phyloP scores from a whole-genome alignment of 1,140 invertebrate species.

The Augochlora pura region DNA sequence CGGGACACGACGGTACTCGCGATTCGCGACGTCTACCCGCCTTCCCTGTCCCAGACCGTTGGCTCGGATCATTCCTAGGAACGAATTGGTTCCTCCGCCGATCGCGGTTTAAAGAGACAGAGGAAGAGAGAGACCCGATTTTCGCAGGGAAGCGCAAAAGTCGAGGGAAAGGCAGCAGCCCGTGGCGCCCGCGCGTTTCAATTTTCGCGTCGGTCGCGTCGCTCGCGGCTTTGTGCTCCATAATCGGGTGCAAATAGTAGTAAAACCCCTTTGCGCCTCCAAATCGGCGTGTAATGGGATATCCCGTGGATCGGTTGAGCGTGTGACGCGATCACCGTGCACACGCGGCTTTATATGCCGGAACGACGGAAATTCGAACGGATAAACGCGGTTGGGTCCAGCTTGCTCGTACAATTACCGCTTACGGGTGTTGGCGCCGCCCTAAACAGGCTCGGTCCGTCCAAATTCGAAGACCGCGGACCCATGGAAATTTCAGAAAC shows the following conservation, averaged over 20 bases:
- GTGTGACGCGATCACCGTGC: slow-evolving; percentile 25
- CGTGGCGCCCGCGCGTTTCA: not conserved
- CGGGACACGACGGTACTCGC: slow-evolving; percentile 38
- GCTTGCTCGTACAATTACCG: slow-evolving; percentile 8
- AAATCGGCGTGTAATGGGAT: slow-evolving; percentile 35
- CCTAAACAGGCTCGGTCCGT: not conserved
- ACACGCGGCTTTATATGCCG: slow-evolving; percentile 33
- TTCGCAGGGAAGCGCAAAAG: not conserved
- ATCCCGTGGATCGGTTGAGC: slow-evolving; percentile 10
- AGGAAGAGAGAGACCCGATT: not conserved
- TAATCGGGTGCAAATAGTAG: slow-evolving; percentile 35
- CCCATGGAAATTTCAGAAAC: no score
- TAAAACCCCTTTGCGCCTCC: slow-evolving; percentile 27
- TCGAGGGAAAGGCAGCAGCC: not conserved
- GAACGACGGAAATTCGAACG: slow-evolving; percentile 23
- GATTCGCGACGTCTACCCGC: not conserved
- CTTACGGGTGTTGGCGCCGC: not conserved
- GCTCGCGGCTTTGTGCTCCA: slow-evolving; percentile 1
- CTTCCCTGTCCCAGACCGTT: no score
- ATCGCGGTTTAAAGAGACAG: no score
- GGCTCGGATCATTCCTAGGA: no score
- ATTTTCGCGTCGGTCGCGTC: not conserved
- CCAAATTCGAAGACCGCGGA: no score
- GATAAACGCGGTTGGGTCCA: slow-evolving; percentile 2
- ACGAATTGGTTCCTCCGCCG: no score